A percentile compares a stretch with the other conserved stretches of the same genome.
Conservation (phyloP, 2,797 vertebrate genomes). For the Sebastes matsubarae region DNA sequence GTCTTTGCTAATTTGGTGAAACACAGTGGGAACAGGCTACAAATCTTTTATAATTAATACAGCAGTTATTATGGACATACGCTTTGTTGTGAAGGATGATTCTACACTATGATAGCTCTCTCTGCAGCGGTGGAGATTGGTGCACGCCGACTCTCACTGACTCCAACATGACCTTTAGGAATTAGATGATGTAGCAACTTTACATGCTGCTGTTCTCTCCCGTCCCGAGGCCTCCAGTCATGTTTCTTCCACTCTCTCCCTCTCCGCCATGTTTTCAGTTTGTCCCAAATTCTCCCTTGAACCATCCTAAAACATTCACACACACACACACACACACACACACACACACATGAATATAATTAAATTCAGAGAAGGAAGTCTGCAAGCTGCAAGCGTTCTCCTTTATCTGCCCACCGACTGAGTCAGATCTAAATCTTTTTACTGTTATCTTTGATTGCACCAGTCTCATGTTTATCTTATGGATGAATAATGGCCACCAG, state of each 20-base stretch:
- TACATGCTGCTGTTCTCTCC: slow-evolving; percentile 30
- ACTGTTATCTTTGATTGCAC: slow-evolving; percentile 62
- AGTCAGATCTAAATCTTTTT: slow-evolving; percentile 68
- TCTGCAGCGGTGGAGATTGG: background rate
- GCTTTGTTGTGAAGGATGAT: background rate
- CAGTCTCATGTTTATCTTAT: slow-evolving; percentile 71
- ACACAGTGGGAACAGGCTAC: background rate
- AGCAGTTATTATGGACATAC: background rate
- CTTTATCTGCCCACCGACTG: slow-evolving; percentile 63
- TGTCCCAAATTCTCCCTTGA: slow-evolving; percentile 8
- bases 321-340: background rate
- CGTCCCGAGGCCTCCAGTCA: slow-evolving; percentile 8
- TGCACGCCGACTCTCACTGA: background rate
- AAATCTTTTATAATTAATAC: background rate
- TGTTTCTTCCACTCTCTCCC: slow-evolving; percentile 5
- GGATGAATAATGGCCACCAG: slow-evolving; percentile 63
- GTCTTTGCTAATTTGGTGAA: background rate
- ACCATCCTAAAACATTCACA: background rate
- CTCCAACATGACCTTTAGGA: slow-evolving; percentile 58
- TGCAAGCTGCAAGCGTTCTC: slow-evolving; percentile 45
- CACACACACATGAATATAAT: slow-evolving; percentile 36
- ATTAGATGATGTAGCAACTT: slow-evolving; percentile 49
- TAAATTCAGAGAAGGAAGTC: slow-evolving; percentile 58
- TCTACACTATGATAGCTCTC: background rate
- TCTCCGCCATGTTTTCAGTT: background rate